Evolutionary conservation across 1,140 invertebrate species (phyloP).

Genomic region (Drosophila triauraria): DNA sequence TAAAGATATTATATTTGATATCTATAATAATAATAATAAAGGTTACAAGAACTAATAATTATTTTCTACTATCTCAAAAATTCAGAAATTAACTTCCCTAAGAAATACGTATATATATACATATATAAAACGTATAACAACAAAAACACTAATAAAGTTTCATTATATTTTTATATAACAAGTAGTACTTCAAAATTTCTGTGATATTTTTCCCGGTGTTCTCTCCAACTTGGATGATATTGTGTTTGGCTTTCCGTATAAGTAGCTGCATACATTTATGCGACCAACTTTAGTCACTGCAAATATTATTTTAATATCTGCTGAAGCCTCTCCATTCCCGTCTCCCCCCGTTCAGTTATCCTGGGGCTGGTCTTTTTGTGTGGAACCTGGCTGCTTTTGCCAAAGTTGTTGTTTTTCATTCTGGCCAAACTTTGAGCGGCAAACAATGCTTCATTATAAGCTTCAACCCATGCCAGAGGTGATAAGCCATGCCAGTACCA

Average conservation of each 20-base stretch:
- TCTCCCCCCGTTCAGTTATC: slow-evolving; percentile 2
- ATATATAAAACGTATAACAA: no score
- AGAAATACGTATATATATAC: no score
- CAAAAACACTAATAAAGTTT: no score
- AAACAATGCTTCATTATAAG: slow-evolving; percentile 82
- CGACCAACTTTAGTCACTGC: slow-evolving; percentile 57
- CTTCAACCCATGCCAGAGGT: slow-evolving; percentile 69
- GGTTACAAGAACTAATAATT: no score
- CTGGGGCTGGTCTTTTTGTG: slow-evolving; percentile 33
- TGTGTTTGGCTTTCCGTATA: slow-evolving; percentile 29
- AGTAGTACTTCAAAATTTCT: no score
- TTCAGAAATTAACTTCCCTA: no score
- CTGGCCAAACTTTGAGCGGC: slow-evolving; percentile 74
- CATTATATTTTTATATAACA: no score
- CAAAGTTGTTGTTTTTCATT: slow-evolving; percentile 65
- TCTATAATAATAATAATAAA: no score
- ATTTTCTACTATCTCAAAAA: no score
- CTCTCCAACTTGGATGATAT: neutral
- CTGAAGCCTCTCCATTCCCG: slow-evolving; percentile 22
- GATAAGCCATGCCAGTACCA: slow-evolving; percentile 74
- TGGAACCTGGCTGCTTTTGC: slow-evolving; percentile 36
- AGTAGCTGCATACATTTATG: slow-evolving; percentile 63
- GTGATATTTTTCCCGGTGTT: neutral
- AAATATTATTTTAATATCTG: slow-evolving; percentile 81
- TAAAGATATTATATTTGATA: no score